Conservation (phyloP, 2,888 invertebrate genomes). For the Noctua pronuba region DNA sequence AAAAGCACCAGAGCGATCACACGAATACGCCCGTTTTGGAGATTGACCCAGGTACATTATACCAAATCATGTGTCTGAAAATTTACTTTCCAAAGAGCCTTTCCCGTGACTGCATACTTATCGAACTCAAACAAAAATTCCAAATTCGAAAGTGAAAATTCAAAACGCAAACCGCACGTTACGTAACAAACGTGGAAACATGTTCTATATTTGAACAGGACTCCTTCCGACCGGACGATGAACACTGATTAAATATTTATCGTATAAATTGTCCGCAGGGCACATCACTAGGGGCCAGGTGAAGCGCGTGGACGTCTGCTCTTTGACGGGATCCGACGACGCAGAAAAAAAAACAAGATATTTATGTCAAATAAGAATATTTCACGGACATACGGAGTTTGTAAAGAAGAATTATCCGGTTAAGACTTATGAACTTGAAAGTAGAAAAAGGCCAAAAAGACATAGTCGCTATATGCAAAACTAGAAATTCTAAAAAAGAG, state of each 20-base stretch:
- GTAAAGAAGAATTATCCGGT: neutral
- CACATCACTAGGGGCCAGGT: conserved; percentile 83
- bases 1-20: no score
- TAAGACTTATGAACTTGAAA: conserved; percentile 8
- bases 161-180: conserved; percentile 14
- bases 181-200: conserved; percentile 21
- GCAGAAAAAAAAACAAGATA: conserved; percentile 64
- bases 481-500: neutral
- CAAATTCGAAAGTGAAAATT: conserved; percentile 35
- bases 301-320: conserved; percentile 82
- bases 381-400: conserved; percentile 6
- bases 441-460: neutral
- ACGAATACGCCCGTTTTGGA: no score
- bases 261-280: conserved; percentile 64
- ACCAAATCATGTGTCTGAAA: neutral
- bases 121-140: neutral
- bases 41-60: neutral
- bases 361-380: conserved; percentile 57
- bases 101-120: conserved; percentile 6
- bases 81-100: neutral
- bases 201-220: conserved; percentile 47
- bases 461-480: neutral
- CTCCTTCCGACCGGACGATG: conserved; percentile 22
- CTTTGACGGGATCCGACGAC: conserved; percentile 69
- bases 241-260: conserved; percentile 54